Base-by-base conservation (phyloP, 1,140 invertebrate genomes). In the Achroia grisella region DNA sequence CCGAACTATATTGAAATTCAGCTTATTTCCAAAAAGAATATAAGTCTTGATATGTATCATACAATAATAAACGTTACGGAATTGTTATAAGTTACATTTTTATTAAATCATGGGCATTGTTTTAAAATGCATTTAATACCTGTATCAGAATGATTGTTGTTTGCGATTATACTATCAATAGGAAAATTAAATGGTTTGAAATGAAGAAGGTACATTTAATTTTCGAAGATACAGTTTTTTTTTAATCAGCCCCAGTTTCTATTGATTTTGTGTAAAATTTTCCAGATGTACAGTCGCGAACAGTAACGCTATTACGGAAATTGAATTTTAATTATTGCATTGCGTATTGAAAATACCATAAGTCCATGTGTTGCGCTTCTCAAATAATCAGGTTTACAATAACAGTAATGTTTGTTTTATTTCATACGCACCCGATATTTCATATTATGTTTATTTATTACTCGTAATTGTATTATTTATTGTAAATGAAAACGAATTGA, bases 381-480 rank as follows among this genome's bases (percentile, higher is more conserved):
- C 66, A 60, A 79, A 76, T 79, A 76, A 79, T 79, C 71, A 76
- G 62, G 58, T 69, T 70, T 76, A 74, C 60, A 75, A 72, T 74
- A 77, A 64, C 61, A 53, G 41, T 23, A n/a, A 52, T 6, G 14
- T 61, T 62, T 65, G 59, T 77, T 78, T 75, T 72, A 71, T 70
- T 77, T 59, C 17, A 34, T 17, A 9, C 15, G n/a, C 13, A 29
- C 8, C 43, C 15, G 17, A 23, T 8, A 8, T 29, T 33, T 12
- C 11, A 30, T 15, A 13, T 31, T 27, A 6, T 48, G 15, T 42
- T 41, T 39, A 11, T 31, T 34, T 23, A 23, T 23, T 23, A 23
- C 6, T 23, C 17, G 6, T 6, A 23, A 6, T 2, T 6, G 17
- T 23, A 23, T 23, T 23, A 3, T 23, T 3, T 23, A 23, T 23